Evolutionary conservation across 2,113 vertebrate genomes (phyloP), one percentile per base, ranked within the genome.

Genomic region (Romanogobio albipinnatus): DNA sequence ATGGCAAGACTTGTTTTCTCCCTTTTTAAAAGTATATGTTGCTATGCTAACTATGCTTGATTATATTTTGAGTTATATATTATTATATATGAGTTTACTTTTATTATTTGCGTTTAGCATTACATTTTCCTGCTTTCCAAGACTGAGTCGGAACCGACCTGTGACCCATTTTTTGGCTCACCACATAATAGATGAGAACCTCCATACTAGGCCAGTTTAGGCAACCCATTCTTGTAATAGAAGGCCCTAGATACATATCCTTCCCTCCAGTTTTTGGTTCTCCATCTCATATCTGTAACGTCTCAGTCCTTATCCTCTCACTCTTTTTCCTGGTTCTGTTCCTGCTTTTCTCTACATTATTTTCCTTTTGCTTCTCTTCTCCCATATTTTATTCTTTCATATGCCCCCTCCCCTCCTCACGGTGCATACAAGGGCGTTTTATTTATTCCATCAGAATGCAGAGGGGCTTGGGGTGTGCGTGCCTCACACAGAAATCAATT

Each of bases 401-500:
- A 45, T n/a, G 77, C 76, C 51, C 73, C 68, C 59, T 15, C 56
- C 77, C 70, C 59, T 45, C 15, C 29, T 71, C 49, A 29, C 15
- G n/a, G 13, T 59, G 75, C 33, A 70, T 87, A 83, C 76, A 86
- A 90, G 90, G 89, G 88, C 85, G 83, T 91, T 90, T 93, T 94
- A 92, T 94, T 93, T 92, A 93, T 94, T 94, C 92, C 87, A 91
- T 92, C 91, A 92, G 92, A 93, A 92, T 91, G 90, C 92, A 70
- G 47, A 81, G 88, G 88, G 83, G 88, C 90, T 91, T 89, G 90
- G 89, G 43, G 61, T 68, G 90, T 89, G 92, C 90, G 91, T 88
- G 86, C 88, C 91, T 93, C 91, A 91, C 91, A 90, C 93, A 91
- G 91, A 92, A 94, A 94, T 94, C 92, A 92, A 94, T 94, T 93